A percentile compares a stretch with the other conserved stretches of the same genome.
Evolutionary conservation across 2,797 vertebrate genomes (phyloP).

Genomic region (Paguma larvata): DNA sequence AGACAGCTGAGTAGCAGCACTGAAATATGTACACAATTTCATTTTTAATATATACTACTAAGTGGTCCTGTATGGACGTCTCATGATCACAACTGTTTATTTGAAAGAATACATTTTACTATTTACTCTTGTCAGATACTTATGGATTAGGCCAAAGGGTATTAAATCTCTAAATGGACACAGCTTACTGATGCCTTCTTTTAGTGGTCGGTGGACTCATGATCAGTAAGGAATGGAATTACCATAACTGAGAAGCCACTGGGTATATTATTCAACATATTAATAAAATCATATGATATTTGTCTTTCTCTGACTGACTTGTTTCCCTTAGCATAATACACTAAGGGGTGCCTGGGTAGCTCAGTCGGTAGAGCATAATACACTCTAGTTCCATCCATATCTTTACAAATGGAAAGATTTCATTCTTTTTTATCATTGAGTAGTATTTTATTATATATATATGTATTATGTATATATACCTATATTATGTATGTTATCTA

Average conservation of each 20-base stretch:
- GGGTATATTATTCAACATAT: not conserved
- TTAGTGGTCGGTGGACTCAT: not conserved
- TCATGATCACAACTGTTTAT: not conserved
- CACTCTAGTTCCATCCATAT: no score
- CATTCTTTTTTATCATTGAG: no score
- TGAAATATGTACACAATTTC: not conserved
- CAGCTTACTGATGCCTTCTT: not conserved
- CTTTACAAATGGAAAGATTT: no score
- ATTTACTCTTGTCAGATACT: not conserved
- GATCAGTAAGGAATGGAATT: not conserved
- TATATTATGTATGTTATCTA: no score
- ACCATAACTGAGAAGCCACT: not conserved
- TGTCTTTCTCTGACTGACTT: no score
- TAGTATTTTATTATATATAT: no score
- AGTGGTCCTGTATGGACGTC: not conserved
- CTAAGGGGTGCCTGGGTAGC: no score
- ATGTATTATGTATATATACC: no score
- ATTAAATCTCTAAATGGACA: not conserved
- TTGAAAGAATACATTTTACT: not conserved
- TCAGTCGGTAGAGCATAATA: no score
- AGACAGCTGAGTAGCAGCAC: not conserved
- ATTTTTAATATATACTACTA: not conserved
- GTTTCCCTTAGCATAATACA: no score
- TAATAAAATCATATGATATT: no score
- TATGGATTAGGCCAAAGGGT: not conserved